Percentiles rank a stretch among this genome's conserved stretches.
Conservation (phyloP, 2,113 vertebrate species). For the Vulpes vulpes region DNA sequence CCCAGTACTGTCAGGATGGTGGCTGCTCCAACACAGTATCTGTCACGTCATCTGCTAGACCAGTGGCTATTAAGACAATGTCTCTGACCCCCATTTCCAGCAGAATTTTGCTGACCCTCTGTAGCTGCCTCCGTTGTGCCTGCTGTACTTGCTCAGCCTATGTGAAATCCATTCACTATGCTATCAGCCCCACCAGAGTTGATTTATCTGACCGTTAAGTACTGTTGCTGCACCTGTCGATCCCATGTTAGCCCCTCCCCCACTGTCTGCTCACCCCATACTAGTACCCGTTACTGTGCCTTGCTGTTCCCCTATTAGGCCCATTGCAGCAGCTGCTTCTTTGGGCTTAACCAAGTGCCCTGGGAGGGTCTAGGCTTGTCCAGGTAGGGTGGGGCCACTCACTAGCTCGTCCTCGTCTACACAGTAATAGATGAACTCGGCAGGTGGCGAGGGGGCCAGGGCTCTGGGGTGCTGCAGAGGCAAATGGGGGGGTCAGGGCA, state of each 20-base stretch:
- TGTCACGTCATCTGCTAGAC: not conserved
- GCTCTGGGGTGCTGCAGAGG: constrained; percentile 80
- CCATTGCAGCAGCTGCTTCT: constrained; percentile 46
- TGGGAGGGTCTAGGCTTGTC: constrained; percentile 53
- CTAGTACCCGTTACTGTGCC: not conserved
- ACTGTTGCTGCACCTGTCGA: not conserved
- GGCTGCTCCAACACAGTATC: not conserved
- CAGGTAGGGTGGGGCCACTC: constrained; percentile 76
- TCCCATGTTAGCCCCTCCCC: not conserved
- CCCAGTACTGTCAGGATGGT: not conserved
- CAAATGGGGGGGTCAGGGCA: constrained; percentile 78
- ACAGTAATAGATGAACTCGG: constrained; percentile 84
- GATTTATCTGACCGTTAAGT: not conserved
- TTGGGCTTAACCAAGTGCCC: constrained; percentile 33
- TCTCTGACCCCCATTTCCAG: not conserved
- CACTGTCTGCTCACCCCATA: not conserved
- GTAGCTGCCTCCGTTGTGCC: not conserved
- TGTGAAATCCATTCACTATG: not conserved
- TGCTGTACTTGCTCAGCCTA: not conserved
- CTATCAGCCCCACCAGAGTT: not conserved
- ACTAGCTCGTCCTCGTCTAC: constrained; percentile 82
- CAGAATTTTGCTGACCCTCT: not conserved
- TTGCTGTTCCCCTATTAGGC: not conserved
- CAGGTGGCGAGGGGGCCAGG: constrained; percentile 77
- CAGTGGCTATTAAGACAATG: not conserved